These are phyloP conservation scores for Chloroclysta siterata DNA, from an alignment of 2,888 invertebrate genomes.

Conservation along the genomic window DNA sequence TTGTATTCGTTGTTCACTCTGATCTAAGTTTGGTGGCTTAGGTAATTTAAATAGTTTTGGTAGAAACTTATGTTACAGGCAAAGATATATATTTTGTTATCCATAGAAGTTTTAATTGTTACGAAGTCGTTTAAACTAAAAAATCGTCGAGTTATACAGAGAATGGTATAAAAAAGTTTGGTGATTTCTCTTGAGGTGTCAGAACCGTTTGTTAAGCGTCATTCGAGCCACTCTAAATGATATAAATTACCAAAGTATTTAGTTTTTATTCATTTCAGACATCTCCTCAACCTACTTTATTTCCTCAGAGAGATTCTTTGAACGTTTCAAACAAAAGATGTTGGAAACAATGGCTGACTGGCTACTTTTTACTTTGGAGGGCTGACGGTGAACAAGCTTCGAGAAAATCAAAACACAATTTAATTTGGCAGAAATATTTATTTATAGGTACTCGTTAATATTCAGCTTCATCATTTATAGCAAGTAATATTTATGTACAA, in stretches of 20 bases:
- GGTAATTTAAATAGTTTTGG: background rate
- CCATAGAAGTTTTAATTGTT: conserved; percentile 45
- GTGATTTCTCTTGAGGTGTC: conserved; percentile 61
- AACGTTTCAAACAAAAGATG: conserved; percentile 48
- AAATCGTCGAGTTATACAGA: conserved; percentile 47
- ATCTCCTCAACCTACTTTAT: conserved; percentile 30
- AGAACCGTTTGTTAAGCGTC: conserved; percentile 63
- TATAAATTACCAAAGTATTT: conserved; percentile 58
- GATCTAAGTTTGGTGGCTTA: conserved; percentile 9
- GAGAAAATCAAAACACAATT: conserved; percentile 58
- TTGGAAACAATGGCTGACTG: conserved; percentile 50
- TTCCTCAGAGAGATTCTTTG: conserved; percentile 42
- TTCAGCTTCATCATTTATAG: conserved; percentile 80
- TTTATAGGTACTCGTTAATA: conserved; percentile 77
- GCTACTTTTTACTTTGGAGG: conserved; percentile 43
- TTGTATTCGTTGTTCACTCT: conserved; percentile 50
- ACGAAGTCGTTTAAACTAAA: conserved; percentile 50
- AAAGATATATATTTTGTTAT: background rate
- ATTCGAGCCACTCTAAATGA: conserved; percentile 55
- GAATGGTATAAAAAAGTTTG: conserved; percentile 59
- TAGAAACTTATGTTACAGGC: background rate
- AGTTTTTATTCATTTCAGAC: conserved; percentile 49
- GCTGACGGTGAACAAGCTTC: conserved; percentile 30
- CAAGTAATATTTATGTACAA: conserved; percentile 80
- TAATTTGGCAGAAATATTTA: conserved; percentile 85